phyloP scores from a whole-genome alignment of 2,888 invertebrate species.

The Mesoligia furuncula region DNA sequence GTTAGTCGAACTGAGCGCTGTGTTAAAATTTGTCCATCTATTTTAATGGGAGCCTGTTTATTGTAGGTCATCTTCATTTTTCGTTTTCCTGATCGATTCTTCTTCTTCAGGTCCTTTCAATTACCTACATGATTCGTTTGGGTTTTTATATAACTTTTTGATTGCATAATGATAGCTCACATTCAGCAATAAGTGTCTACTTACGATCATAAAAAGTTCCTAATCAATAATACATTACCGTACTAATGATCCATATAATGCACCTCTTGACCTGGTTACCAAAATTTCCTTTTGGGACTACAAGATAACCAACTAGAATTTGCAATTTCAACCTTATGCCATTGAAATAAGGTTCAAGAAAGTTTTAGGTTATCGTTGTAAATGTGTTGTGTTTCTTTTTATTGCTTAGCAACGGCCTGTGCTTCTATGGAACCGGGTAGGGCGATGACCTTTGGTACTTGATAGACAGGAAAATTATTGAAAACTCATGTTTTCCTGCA shows the following conservation, averaged over 20 bases:
- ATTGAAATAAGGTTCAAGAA: conserved; percentile 62
- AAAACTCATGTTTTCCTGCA: conserved; percentile 54
- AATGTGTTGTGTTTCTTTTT: conserved; percentile 76
- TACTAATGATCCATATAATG: conserved; percentile 70
- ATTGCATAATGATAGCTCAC: conserved; percentile 26
- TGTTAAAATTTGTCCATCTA: too few species aligned
- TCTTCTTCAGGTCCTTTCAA: background rate
- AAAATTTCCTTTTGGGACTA: conserved; percentile 52
- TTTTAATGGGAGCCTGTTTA: too few species aligned
- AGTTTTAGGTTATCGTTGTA: conserved; percentile 41
- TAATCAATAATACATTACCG: conserved; percentile 73
- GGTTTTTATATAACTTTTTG: background rate
- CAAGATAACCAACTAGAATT: conserved; percentile 22
- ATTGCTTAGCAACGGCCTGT: conserved; percentile 81
- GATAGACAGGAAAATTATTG: conserved; percentile 64
- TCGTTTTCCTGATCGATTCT: background rate
- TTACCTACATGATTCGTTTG: background rate
- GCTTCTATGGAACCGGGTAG: conserved; percentile 68
- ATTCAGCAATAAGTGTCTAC: conserved; percentile 7
- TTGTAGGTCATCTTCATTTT: too few species aligned
- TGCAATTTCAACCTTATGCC: conserved; percentile 64
- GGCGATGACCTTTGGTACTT: conserved; percentile 72
- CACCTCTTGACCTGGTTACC: conserved; percentile 74
- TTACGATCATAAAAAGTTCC: conserved; percentile 40
- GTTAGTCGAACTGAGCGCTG: too few species aligned